Conservation (phyloP, 2,797 vertebrate species). For the Microcaecilia unicolor region DNA sequence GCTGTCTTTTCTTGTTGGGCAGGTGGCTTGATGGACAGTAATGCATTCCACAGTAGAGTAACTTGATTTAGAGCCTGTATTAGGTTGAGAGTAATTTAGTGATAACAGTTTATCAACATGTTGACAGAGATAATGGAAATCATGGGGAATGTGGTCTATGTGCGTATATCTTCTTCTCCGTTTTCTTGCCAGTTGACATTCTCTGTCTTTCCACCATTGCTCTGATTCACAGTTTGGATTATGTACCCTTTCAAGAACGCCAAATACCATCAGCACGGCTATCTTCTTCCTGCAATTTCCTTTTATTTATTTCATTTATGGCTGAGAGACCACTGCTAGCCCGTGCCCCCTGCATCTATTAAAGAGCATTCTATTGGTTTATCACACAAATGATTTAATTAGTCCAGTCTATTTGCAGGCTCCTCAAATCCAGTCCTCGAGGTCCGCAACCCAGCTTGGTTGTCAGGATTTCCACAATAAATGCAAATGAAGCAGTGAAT, state of each 20-base stretch:
- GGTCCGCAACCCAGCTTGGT: no score
- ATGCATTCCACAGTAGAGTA: slow-evolving; percentile 69
- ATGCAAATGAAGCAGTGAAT: no score
- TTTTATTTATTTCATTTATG: neutral
- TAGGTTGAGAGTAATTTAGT: slow-evolving; percentile 70
- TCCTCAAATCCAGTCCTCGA: no score
- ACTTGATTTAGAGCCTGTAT: slow-evolving; percentile 61
- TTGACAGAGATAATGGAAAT: slow-evolving; percentile 62
- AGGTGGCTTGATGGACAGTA: slow-evolving; percentile 66
- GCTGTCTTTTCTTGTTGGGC: slow-evolving; percentile 59
- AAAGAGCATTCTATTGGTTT: no score
- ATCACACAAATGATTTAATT: no score
- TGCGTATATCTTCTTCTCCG: neutral
- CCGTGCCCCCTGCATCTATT: no score
- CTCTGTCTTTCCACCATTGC: neutral
- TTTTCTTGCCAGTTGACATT: neutral
- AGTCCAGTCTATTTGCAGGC: no score
- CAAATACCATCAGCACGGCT: neutral
- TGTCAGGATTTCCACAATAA: no score
- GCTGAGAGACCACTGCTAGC: neutral
- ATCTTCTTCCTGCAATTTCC: neutral
- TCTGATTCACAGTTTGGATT: neutral
- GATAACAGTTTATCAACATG: slow-evolving; percentile 71
- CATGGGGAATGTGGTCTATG: slow-evolving; percentile 13
- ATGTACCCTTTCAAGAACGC: rapidly evolving